These are phyloP conservation scores for Nasonia giraulti DNA, from an alignment of 1,140 invertebrate species.

Conservation along the genomic window DNA sequence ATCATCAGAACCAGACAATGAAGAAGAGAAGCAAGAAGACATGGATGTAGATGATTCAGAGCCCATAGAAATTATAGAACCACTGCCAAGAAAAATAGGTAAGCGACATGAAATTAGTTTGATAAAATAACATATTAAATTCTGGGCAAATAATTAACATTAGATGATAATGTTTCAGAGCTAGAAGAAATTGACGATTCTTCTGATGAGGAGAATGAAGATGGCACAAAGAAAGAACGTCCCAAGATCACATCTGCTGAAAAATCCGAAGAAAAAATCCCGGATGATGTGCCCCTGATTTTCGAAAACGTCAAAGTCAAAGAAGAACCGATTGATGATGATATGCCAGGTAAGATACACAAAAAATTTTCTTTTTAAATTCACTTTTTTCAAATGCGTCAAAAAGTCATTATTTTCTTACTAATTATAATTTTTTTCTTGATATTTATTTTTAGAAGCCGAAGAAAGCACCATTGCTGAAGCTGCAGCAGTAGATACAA, in stretches of 20 bases:
- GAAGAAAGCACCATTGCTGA: constrained; percentile 39
- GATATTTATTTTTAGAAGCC: constrained; percentile 15
- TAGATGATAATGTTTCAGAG: constrained; percentile 26
- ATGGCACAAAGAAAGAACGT: constrained; percentile 68
- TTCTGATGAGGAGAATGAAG: constrained; percentile 35
- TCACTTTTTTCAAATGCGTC: background rate
- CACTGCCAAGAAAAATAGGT: constrained; percentile 46
- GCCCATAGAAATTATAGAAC: constrained; percentile 50
- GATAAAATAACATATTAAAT: background rate
- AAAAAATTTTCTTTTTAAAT: background rate
- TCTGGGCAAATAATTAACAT: background rate
- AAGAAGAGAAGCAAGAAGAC: background rate
- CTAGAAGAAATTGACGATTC: constrained; percentile 52
- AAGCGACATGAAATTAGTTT: constrained; percentile 6
- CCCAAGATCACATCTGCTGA: constrained; percentile 63
- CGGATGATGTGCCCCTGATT: constrained; percentile 49
- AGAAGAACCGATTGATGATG: constrained; percentile 76
- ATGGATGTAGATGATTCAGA: constrained; percentile 41
- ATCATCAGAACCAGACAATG: background rate
- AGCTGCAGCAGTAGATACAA: constrained; percentile 74
- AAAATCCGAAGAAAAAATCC: constrained; percentile 59
- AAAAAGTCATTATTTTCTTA: background rate
- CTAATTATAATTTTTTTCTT: background rate
- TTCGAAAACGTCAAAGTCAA: constrained; percentile 73
- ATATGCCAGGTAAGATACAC: constrained; percentile 71